These are phyloP conservation scores for Melolontha melolontha DNA, from an alignment of 2,888 invertebrate species.

Conservation along the genomic window DNA sequence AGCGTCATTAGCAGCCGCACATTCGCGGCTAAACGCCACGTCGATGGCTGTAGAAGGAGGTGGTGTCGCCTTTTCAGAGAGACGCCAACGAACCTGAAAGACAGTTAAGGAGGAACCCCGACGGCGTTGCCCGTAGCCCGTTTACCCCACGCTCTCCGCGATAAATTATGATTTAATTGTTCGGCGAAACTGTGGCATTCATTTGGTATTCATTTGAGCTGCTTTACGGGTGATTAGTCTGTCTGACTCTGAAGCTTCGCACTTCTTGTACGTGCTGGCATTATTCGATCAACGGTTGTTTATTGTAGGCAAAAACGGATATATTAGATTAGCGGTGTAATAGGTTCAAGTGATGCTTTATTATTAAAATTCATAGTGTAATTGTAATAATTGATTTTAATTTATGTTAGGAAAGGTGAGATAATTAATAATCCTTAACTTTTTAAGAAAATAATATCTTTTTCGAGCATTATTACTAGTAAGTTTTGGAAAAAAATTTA, in stretches of 20 bases:
- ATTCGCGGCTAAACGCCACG: slow-evolving; percentile 11
- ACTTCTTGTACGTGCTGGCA: slow-evolving; percentile 21
- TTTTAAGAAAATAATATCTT: too few relatives aligned
- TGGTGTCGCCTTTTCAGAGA: too few relatives aligned
- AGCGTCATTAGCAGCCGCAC: slow-evolving; percentile 19
- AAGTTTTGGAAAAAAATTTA: too few relatives aligned
- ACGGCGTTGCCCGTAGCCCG: too few relatives aligned
- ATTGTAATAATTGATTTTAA: too few relatives aligned
- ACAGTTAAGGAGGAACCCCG: too few relatives aligned
- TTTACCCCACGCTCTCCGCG: not conserved
- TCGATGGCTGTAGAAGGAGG: not conserved
- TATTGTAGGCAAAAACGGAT: slow-evolving; percentile 20
- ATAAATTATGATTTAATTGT: slow-evolving; percentile 40
- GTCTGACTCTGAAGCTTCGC: slow-evolving; percentile 12
- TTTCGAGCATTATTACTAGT: too few relatives aligned
- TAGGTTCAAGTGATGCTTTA: too few relatives aligned
- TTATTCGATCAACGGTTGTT: not conserved
- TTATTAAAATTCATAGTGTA: too few relatives aligned
- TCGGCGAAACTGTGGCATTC: slow-evolving; percentile 31
- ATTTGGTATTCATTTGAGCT: slow-evolving; percentile 41
- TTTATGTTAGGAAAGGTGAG: too few relatives aligned
- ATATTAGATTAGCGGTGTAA: not conserved
- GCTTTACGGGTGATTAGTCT: slow-evolving; percentile 38
- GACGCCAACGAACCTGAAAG: too few relatives aligned
- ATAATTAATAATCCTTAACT: too few relatives aligned